Conservation (phyloP, 2,113 vertebrate genomes). For the Casuarius casuarius region DNA sequence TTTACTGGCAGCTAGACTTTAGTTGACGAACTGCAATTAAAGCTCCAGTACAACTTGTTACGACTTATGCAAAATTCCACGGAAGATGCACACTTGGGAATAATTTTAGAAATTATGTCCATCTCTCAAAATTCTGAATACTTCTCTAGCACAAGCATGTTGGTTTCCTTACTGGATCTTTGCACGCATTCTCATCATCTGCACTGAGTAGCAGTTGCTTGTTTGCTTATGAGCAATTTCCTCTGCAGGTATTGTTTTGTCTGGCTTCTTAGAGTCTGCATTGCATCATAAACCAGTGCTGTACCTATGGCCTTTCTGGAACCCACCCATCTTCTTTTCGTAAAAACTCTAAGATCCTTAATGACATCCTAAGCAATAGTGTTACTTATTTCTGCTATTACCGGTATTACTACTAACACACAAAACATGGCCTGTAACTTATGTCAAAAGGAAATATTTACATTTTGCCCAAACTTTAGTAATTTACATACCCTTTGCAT, state of each 20-base stretch:
- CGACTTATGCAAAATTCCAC: conserved; percentile 1
- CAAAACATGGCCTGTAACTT: background rate
- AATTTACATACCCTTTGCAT: background rate
- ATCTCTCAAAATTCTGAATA: conserved; percentile 37
- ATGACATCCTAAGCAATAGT: background rate
- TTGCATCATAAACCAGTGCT: background rate
- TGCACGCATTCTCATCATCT: background rate
- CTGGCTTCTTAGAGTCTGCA: background rate
- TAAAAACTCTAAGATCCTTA: background rate
- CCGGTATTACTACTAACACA: background rate
- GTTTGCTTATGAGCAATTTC: background rate
- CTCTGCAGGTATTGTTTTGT: background rate
- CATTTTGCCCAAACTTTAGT: background rate
- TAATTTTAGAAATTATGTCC: background rate
- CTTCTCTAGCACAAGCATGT: background rate
- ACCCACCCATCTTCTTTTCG: background rate
- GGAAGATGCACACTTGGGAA: background rate
- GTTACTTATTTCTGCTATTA: background rate
- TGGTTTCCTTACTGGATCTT: background rate
- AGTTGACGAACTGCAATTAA: background rate
- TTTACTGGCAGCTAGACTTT: background rate
- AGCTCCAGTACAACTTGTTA: background rate
- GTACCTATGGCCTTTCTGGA: background rate
- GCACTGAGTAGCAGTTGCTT: background rate
- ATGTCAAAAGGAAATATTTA: conserved; percentile 13